Base-by-base conservation (phyloP, 2,113 vertebrate species). In the Athene noctua region DNA sequence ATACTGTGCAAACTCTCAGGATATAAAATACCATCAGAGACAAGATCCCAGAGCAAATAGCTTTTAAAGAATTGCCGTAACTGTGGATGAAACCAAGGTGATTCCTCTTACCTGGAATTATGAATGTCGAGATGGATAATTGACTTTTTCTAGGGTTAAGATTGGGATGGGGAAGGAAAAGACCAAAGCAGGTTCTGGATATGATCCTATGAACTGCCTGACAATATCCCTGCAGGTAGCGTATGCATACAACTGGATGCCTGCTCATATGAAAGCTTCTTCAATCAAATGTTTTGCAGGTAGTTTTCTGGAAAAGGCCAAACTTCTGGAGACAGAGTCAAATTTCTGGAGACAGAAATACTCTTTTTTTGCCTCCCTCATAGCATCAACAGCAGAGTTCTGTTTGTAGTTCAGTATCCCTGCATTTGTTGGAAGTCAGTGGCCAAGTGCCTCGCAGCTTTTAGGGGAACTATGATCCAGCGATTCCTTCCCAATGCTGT, bases 161-260 rank as follows among this genome's bases (percentile, higher is more conserved):
- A 34, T 19, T 30, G 32, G 27, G 17, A 29, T 51, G 8, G 11
- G 71, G 27, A 58, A 75, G 46, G 30, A 77, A 6, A 57, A 78
- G n/a, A 79, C 2, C 9, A 58, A 77, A 54, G 7, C 16, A 72
- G 17, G 11, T 72, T 82, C 40, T 83, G 2, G 0, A 12, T 73
- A 22, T 46, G 10, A 49, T 88, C 23, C 29, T 66, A 19, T 58
- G 46, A 91, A 34, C 8, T 7, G 5, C 17, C 38, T n/a, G 22
- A 32, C 18, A 36, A 20, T 49, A 27, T 61, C 1, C 3, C 11
- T 36, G 29, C 0, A 2, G 3, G 11, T 20, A 65, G 23, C 0
- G 0, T 10, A n/a, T 51, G 22, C 13, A 22, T 49, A 32, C 36
- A 63, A 3, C 13, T 51, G 15, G 3, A 70, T 54, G 5, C 5